Evolutionary conservation across 2,797 vertebrate species (phyloP), one percentile per base, ranked within the genome.

Genomic region (Molossus alvarezi): DNA sequence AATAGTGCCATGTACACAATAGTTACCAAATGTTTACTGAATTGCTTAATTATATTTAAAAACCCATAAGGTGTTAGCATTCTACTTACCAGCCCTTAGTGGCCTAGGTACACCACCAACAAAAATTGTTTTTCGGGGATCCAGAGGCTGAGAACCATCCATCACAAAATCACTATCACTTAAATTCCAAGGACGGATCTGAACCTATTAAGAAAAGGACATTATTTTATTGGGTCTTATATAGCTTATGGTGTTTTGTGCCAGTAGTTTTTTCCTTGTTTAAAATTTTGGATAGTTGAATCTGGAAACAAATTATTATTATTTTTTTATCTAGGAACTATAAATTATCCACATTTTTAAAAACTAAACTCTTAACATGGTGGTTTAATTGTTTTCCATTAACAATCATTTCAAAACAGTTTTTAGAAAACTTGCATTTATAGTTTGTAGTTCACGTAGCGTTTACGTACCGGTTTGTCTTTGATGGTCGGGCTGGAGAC

Each of bases 401-500:
- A 90, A 53, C 57, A 29, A 60, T 72, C 29, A 94, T 69, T 97
- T 98, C 71, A 97, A 87, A 65, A 81, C 17, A 94, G 86, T 62
- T 95, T 96, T 96, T 93, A 91, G 91, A 92, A 94, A 98, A 97
- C 96, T 93, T 93, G 83, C 27, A 96, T 83, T 77, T 94, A 83
- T 1, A 90, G 83, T 91, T 94, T 93, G 82, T 67, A 96, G 94
- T 89, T 64, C 72, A 91, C 1, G 1, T 57, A 77, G 90, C 79
- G 21, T 95, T 96, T 96, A 99, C 99, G 99, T 98, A 99, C 99
- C 41, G 99, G 99, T 95, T 99, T 99, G 98, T 99, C 99, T 98
- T 99, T 99, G 98, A 99, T 99, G 87, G 99, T 99, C 91, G 99
- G 99, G 97, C 99, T 99, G 98, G 99, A 99, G 97, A 99, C 99